These are phyloP conservation scores for Ariopsis seemanni DNA, from an alignment of 2,113 vertebrate species.

Conservation along the genomic window DNA sequence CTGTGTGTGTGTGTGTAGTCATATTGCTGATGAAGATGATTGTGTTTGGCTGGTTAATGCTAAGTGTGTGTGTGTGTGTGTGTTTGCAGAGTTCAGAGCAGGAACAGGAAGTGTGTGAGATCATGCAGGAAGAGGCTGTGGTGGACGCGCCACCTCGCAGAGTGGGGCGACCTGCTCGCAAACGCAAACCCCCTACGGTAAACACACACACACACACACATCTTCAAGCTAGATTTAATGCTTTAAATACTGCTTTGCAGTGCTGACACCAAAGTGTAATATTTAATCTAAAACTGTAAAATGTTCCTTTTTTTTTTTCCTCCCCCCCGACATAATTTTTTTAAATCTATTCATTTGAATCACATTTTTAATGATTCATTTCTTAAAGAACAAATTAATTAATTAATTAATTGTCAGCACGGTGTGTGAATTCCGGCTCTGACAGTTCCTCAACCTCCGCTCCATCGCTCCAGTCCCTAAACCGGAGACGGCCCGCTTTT, in stretches of 20 bases:
- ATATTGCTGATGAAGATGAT: neutral
- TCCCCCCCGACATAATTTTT: too few species aligned
- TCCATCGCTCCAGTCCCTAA: neutral
- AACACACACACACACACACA: constrained; percentile 4
- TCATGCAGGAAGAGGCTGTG: constrained; percentile 75
- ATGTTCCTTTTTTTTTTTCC: too few species aligned
- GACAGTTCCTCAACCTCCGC: too few species aligned
- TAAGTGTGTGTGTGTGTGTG: constrained; percentile 35
- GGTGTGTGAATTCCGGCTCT: neutral
- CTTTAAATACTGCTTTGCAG: neutral
- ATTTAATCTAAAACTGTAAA: too few species aligned
- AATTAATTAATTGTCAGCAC: neutral
- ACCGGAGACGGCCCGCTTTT: neutral
- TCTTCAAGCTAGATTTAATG: neutral
- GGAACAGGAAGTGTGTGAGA: constrained; percentile 67
- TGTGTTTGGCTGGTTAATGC: neutral
- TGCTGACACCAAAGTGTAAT: neutral
- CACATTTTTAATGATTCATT: too few species aligned
- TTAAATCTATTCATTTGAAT: too few species aligned
- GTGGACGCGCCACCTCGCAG: constrained; percentile 74
- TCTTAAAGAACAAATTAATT: too few species aligned
- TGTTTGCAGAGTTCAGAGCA: constrained; percentile 75
- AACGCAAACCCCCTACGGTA: constrained; percentile 79
- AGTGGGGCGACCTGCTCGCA: constrained; percentile 81
- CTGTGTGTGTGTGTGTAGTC: neutral